Evolutionary conservation across 2,888 invertebrate genomes (phyloP), one percentile per base, ranked within the genome.

Genomic region (Hedya salicella): DNA sequence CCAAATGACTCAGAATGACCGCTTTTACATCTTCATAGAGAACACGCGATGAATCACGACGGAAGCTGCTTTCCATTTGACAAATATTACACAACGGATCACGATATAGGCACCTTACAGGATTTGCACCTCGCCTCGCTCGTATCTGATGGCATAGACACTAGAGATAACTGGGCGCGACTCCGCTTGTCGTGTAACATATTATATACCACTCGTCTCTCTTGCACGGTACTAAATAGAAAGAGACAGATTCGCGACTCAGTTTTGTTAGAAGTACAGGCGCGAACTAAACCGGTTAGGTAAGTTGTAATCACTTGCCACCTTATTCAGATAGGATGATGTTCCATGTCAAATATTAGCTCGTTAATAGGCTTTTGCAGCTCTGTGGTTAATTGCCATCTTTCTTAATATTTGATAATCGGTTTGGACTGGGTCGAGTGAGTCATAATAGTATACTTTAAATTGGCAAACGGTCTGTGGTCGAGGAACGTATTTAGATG

Each of bases 51-150:
- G 68, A 70, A 52, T 70, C 70, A 68, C 32, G 50, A 25, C 54
- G 48, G 61, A 49, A 46, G 61, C 42, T 61, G 54, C 69, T 69
- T 67, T 69, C 67, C 62, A 62, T 53, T 59, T 49, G 60, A 46
- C 53, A 49, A 50, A 44, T 39, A 56, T 46, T 32, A 39, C 56
- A 16, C 16, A 13, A 8, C 3, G 13, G 5, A 8, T 44, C 42
- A 57, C 17, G 44, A 1, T 44, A 32, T n/a, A 46, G 16, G 32
- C 16, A 25, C 6, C 4, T 25, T 6, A 25, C 25, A 25, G 25
- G 6, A 6, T 25, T 25, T 25, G 6, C 25, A 25, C 25, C 3
- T 25, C 25, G 6, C 6, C 25, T 25, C 25, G 6, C 6, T 6
- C 6, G 3, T 25, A 25, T 25, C 25, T 6, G 25, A 25, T 6